phyloP scores from a whole-genome alignment of 2,888 invertebrate genomes.

The Clostera curtula region DNA sequence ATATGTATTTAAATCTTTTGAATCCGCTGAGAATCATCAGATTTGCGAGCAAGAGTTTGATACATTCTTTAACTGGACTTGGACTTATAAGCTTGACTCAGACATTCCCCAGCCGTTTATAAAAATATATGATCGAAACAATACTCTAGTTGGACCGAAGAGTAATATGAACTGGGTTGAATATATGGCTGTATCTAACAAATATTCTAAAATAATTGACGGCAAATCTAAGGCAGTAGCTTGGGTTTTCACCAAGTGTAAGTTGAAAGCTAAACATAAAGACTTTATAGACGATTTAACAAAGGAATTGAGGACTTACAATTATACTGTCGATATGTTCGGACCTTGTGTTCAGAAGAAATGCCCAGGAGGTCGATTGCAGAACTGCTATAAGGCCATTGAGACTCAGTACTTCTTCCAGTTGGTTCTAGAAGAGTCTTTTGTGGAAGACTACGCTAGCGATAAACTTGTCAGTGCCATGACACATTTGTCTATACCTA shows the following conservation, averaged over 20 bases:
- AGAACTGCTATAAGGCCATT: constrained; percentile 42
- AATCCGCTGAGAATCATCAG: constrained; percentile 41
- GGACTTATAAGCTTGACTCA: constrained; percentile 59
- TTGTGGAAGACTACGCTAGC: constrained; percentile 45
- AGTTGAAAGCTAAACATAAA: constrained; percentile 34
- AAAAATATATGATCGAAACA: constrained; percentile 31
- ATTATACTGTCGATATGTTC: constrained; percentile 42
- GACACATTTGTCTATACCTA: constrained; percentile 42
- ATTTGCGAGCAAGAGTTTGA: constrained; percentile 45
- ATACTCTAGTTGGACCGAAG: constrained; percentile 42
- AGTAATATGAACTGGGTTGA: constrained; percentile 34
- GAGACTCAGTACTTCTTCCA: constrained; percentile 51
- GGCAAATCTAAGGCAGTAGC: constrained; percentile 47
- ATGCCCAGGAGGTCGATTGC: constrained; percentile 32
- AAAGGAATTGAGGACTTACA: constrained; percentile 42
- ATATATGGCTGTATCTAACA: constrained; percentile 30
- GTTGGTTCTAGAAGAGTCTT: constrained; percentile 48
- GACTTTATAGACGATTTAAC: constrained; percentile 39
- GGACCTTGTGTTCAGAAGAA: constrained; percentile 45
- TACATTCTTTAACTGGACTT: constrained; percentile 60
- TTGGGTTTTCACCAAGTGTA: constrained; percentile 47
- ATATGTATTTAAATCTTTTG: constrained; percentile 51
- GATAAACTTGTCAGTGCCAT: constrained; percentile 42
- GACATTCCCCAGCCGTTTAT: constrained; percentile 51
- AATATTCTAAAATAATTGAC: constrained; percentile 21